These are phyloP conservation scores for Phenganax stokvisi DNA, from an alignment of 92 coral and sea anemone genomes.

Conservation along the genomic window DNA sequence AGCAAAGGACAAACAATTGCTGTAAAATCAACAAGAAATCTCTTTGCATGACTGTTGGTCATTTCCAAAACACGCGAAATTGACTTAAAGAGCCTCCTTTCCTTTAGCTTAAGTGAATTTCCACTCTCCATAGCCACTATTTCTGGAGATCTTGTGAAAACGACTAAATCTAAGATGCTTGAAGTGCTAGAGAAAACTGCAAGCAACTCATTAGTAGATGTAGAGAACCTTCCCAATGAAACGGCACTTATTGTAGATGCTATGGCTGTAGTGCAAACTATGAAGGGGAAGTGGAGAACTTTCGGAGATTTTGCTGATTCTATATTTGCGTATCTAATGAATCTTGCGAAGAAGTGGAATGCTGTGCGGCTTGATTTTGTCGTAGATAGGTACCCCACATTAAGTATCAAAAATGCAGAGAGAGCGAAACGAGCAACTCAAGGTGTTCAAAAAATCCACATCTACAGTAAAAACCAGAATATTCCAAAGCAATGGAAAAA, in stretches of 20 bases:
- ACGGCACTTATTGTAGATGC: constrained; percentile 37
- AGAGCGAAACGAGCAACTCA: background rate
- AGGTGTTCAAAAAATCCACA: constrained; percentile 43
- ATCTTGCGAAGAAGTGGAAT: background rate
- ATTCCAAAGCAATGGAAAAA: constrained; percentile 46
- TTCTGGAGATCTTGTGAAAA: constrained; percentile 42
- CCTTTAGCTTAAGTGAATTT: constrained; percentile 42
- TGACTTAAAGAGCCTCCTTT: constrained; percentile 35
- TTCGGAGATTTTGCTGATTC: background rate
- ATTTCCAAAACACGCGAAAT: constrained; percentile 37
- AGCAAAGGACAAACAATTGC: constrained; percentile 16
- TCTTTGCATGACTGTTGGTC: constrained; percentile 48
- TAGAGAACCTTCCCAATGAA: background rate
- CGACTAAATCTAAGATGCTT: constrained; percentile 35
- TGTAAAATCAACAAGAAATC: constrained; percentile 21
- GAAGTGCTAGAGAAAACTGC: constrained; percentile 24
- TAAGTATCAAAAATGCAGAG: background rate
- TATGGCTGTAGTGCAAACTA: constrained; percentile 36
- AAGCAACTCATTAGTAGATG: constrained; percentile 26
- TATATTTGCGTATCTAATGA: background rate
- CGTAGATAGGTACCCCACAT: background rate
- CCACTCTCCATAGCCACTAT: constrained; percentile 45
- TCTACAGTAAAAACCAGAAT: constrained; percentile 23
- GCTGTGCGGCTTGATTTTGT: background rate
- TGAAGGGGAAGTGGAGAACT: constrained; percentile 32